phyloP scores from a whole-genome alignment of 2,113 vertebrate genomes.

The Limanda limanda region DNA sequence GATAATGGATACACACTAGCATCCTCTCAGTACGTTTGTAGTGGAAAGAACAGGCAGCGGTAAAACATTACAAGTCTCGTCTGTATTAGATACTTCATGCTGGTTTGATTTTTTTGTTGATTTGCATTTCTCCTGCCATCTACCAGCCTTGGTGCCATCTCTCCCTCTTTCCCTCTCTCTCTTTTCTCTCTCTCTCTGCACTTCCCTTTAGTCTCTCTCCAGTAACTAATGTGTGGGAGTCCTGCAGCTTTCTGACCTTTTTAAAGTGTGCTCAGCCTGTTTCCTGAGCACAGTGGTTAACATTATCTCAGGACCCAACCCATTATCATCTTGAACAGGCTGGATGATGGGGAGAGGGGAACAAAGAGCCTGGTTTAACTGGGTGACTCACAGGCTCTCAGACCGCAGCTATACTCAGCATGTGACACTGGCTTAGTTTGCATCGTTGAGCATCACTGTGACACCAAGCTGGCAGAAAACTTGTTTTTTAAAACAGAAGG shows the following conservation, averaged over 20 bases:
- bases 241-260: conserved; percentile 61
- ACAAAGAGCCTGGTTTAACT: conserved; percentile 43
- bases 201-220: not conserved
- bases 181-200: not conserved
- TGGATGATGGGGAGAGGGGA: conserved; percentile 18
- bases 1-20: conserved; percentile 37
- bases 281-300: conserved; percentile 31
- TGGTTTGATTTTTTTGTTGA: conserved; percentile 2
- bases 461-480: not conserved
- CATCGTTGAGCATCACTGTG: conserved; percentile 28
- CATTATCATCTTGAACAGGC: conserved; percentile 51
- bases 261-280: conserved; percentile 50
- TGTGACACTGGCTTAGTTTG: conserved; percentile 20
- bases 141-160: not conserved
- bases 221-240: conserved; percentile 41
- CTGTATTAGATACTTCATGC: not conserved
- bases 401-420: conserved; percentile 10
- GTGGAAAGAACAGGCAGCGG: not conserved
- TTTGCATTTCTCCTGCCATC: conserved; percentile 13
- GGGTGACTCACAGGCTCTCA: conserved; percentile 42
- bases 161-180: not conserved
- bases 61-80: not conserved
- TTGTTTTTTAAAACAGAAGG: not conserved
- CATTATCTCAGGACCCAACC: conserved; percentile 29
- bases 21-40: conserved; percentile 6